Base-by-base conservation (phyloP, 2,888 invertebrate genomes). In the Lithophane semibrunnea region DNA sequence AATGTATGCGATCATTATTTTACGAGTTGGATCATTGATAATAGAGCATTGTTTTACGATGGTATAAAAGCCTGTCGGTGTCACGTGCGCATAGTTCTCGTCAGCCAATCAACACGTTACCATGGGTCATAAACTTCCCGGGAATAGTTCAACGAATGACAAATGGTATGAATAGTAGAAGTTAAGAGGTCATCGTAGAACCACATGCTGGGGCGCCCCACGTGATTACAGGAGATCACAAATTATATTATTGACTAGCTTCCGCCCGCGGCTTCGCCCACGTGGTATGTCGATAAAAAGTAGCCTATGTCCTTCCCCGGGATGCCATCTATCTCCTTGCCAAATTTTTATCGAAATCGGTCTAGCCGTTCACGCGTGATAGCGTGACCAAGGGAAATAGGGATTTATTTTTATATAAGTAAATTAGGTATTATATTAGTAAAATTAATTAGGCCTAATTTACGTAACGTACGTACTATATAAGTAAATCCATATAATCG, bases 1-100 rank as follows among this genome's bases (percentile, higher is more conserved):
- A 85, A 79, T 77, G 64, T 76, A 64, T 66, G 74, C 67, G 69
- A 83, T 77, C 58, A 81, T 65, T 79, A 79, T 73, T 80, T 73
- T 83, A 77, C 44, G 74, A 58, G 71, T 49, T 77, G 54, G 18
- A 79, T 83, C 66, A 73, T 75, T 76, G 79, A 75, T 77, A 79
- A 64, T 73, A 67, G 65, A 71, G n/a, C 47, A 84, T 77, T 85
- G 77, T 84, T 84, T 84, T 82, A 82, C 65, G 83, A 81, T 60
- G 72, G 77, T 82, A 44, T 69, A 69, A 73, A 29, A 37, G 44
- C 37, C 49, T 58, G 49, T 29, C n/a, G 24, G 24, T 54, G n/a
- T 85, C 83, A 85, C 83, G 82, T 83, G 82, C 73, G 21, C 47
- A 29, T 12, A 24, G 21, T 64, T 60, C 47, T 13, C 44, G 37